phyloP scores from a whole-genome alignment of 2,797 vertebrate species.

The Cynopterus sphinx region DNA sequence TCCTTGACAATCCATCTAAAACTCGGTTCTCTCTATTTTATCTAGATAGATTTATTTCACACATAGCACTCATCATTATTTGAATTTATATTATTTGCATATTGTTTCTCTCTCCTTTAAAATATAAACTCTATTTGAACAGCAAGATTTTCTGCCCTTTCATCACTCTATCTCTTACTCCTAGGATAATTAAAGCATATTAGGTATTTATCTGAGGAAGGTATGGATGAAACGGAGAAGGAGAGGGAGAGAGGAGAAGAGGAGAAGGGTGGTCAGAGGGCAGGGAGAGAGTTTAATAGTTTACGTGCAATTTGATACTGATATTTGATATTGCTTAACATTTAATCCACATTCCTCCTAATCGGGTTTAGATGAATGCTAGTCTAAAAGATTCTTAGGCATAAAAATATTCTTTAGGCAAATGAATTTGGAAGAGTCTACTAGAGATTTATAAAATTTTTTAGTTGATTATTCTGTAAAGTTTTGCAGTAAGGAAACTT shows the following conservation, averaged over 20 bases:
- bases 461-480: neutral
- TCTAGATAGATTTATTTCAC: neutral
- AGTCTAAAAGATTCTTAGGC: neutral
- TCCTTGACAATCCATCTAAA: neutral
- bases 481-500: rapidly evolving
- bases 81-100: neutral
- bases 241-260: neutral
- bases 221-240: too few species aligned
- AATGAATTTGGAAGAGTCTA: neutral
- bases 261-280: neutral
- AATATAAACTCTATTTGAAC: neutral
- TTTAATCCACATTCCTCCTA: neutral
- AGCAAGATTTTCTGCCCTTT: neutral
- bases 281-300: neutral
- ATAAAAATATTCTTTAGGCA: neutral
- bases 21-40: neutral
- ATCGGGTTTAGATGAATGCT: neutral
- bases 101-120: neutral
- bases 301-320: neutral
- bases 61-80: neutral
- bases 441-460: neutral
- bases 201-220: neutral
- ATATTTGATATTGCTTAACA: neutral
- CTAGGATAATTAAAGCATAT: neutral
- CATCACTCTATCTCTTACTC: neutral